Conservation (phyloP, 2,888 invertebrate genomes). For the Chymomyza caudatula region DNA sequence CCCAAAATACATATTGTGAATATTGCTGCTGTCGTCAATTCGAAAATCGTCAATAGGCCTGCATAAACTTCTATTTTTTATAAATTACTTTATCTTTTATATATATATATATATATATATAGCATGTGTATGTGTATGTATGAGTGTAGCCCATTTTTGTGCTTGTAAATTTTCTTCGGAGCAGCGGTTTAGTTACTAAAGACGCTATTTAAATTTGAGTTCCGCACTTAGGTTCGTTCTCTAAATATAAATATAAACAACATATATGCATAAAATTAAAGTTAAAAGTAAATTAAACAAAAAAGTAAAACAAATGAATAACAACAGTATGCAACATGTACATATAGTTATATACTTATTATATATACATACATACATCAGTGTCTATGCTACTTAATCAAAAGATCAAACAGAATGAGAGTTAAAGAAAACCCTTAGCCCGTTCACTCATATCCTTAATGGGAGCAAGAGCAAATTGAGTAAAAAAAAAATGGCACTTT, state of each 20-base stretch:
- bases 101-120: conserved; percentile 14
- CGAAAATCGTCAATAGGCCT: background rate
- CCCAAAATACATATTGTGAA: background rate
- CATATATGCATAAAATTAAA: conserved; percentile 18
- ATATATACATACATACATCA: background rate
- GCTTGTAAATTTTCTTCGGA: conserved; percentile 21
- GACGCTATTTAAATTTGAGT: conserved; percentile 42
- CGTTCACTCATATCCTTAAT: no score
- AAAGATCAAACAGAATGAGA: background rate
- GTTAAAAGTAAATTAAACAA: conserved; percentile 30
- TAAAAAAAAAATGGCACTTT: background rate
- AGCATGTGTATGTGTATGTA: conserved; percentile 8
- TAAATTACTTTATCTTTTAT: conserved; percentile 18
- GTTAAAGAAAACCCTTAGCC: background rate
- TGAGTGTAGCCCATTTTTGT: conserved; percentile 24
- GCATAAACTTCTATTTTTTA: conserved; percentile 3
- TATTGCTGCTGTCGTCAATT: conserved; percentile 8
- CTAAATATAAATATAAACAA: background rate
- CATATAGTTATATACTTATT: conserved; percentile 22
- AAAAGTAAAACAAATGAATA: conserved; percentile 9
- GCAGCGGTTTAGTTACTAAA: conserved; percentile 54
- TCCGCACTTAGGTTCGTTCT: conserved; percentile 26
- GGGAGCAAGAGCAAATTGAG: background rate
- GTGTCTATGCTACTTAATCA: background rate
- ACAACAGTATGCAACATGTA: conserved; percentile 18